Evolutionary conservation across 2,113 vertebrate genomes (phyloP), one percentile per base, ranked within the genome.

Genomic region (Brachyhypopomus occidentalis): DNA sequence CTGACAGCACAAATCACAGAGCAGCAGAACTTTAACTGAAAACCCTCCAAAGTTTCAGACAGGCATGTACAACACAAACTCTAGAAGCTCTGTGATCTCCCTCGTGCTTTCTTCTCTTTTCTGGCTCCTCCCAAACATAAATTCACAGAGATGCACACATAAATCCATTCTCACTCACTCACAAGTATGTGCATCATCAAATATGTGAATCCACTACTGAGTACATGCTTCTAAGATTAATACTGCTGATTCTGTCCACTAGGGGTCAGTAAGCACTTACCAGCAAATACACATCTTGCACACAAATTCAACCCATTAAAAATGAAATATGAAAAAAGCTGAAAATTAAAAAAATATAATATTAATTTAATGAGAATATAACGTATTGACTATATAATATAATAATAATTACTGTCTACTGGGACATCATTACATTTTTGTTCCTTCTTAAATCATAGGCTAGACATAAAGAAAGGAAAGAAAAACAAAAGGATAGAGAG

Each of bases 211-310:
- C 34, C 48, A 78, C 17, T 71, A 1, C 5, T 48, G 27, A 59
- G 63, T 38, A 38, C 27, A 38, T 27, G 23, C 72, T 63, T 8
- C 48, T 16, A 36, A 56, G 45, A 20, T 64, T 25, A 64, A 60
- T 55, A 2, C 5, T 48, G 58, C 20, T 30, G 14, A 25, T 9
- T 38, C 5, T 72, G 60, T 79, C 80, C 80, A 85, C 77, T 76
- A 82, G 84, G 77, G 56, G 84, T 80, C 84, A 85, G 72, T 79
- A 55, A 41, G 63, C 22, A 41, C 79, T 81, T 73, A 70, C 80
- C 45, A 27, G 58, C 30, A 52, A 34, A 30, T 27, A 34, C 20
- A 16, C 19, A 52, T 52, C 12, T 14, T 52, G 45, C 45, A 52
- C 14, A 14, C 45, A 11, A 52, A 52, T 52, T 52, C 45, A 14